These are phyloP conservation scores for Cantharis nigra DNA, from an alignment of 2,888 invertebrate genomes.

Conservation along the genomic window DNA sequence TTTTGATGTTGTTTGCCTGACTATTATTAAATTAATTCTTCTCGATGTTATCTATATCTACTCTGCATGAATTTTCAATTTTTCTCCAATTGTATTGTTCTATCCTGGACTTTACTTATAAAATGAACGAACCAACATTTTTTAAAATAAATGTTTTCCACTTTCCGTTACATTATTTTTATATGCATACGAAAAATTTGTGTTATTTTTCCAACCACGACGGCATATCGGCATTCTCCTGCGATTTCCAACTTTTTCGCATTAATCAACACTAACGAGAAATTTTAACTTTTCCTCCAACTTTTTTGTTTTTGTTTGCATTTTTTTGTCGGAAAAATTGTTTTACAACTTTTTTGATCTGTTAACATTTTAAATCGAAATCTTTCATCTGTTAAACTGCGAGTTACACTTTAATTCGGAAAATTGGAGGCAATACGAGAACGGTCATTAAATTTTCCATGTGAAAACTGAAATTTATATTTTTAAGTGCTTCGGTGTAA, in stretches of 20 bases:
- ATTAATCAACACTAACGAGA: slow-evolving; percentile 19
- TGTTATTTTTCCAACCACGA: not conserved
- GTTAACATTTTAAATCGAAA: not conserved
- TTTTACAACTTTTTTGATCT: not conserved
- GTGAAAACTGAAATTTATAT: not conserved
- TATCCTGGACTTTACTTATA: not conserved
- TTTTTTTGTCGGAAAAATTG: not conserved
- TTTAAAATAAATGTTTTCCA: not conserved
- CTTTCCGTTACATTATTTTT: not conserved
- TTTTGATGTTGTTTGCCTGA: slow-evolving; percentile 43
- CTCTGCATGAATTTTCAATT: slow-evolving; percentile 23
- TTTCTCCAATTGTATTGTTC: not conserved
- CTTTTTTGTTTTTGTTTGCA: not conserved
- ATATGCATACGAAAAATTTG: not conserved
- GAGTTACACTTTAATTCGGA: not conserved
- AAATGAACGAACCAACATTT: not conserved
- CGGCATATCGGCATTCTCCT: not conserved
- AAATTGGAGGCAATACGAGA: not conserved
- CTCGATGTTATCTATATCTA: slow-evolving; percentile 13
- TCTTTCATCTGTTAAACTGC: not conserved
- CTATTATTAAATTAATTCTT: slow-evolving; percentile 25
- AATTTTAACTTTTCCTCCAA: not conserved
- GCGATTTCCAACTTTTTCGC: slow-evolving; percentile 14
- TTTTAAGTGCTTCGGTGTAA: not conserved
- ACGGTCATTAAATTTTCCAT: not conserved